These are phyloP conservation scores for Mamestra configurata DNA, from an alignment of 1,140 invertebrate genomes.

Conservation along the genomic window DNA sequence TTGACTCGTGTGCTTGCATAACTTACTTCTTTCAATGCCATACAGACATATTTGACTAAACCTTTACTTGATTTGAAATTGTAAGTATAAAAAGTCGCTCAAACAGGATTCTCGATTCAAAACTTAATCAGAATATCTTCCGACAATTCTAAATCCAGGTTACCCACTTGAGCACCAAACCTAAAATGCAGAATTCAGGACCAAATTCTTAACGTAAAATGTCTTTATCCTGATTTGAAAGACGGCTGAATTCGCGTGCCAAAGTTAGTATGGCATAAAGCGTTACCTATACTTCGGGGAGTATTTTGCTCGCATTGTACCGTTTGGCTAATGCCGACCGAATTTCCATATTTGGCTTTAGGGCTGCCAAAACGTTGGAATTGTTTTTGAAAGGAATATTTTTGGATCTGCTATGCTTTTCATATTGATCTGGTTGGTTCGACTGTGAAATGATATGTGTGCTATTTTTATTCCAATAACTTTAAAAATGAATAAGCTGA, in stretches of 20 bases:
- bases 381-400: background rate
- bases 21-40: no score
- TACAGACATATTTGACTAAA: no score
- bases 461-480: background rate
- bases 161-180: background rate
- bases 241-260: background rate
- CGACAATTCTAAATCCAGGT: background rate
- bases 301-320: conserved; percentile 49
- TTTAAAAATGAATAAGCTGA: no score
- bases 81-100: no score
- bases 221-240: background rate
- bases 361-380: conserved; percentile 22
- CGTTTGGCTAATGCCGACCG: conserved; percentile 42
- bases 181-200: background rate
- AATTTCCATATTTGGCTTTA: conserved; percentile 48
- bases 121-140: no score
- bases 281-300: conserved; percentile 40
- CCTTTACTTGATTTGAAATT: no score
- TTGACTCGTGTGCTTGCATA: no score
- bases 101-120: no score
- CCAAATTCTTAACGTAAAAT: background rate
- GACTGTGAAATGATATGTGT: background rate
- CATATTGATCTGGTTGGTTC: background rate
- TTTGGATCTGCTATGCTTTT: background rate
- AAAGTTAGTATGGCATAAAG: conserved; percentile 12